Evolutionary conservation across 2,797 vertebrate genomes (phyloP).

Genomic region (Vireo griseus): DNA sequence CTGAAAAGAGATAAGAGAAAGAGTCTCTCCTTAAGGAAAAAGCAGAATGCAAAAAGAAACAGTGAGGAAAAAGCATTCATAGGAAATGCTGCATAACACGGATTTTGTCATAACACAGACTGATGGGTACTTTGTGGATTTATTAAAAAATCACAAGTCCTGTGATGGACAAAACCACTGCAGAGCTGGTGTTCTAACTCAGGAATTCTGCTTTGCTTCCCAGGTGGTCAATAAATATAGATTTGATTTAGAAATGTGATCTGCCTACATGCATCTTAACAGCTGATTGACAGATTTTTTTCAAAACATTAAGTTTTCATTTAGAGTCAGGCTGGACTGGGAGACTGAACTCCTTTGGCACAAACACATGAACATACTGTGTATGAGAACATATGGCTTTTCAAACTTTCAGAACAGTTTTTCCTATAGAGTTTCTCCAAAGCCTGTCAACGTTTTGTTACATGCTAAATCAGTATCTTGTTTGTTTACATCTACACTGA

Average conservation of each 20-base stretch:
- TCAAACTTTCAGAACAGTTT: background rate
- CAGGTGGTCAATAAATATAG: background rate
- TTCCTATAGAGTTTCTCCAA: background rate
- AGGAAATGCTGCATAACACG: background rate
- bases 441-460: background rate
- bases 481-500: background rate
- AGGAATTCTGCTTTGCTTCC: background rate
- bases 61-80: background rate
- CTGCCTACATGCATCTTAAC: background rate
- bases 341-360: background rate
- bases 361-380: background rate
- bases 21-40: background rate
- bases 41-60: background rate
- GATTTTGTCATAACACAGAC: background rate
- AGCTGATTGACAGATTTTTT: background rate
- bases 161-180: background rate
- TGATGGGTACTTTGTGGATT: background rate
- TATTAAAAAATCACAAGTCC: background rate
- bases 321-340: background rate
- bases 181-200: background rate
- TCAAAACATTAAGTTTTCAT: background rate
- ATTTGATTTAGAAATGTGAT: background rate
- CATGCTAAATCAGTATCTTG: background rate
- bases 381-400: background rate
- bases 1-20: background rate